These are phyloP conservation scores for Lepidocyrtinus sp. DNA, from an alignment of 2,888 invertebrate species.

Conservation along the genomic window DNA sequence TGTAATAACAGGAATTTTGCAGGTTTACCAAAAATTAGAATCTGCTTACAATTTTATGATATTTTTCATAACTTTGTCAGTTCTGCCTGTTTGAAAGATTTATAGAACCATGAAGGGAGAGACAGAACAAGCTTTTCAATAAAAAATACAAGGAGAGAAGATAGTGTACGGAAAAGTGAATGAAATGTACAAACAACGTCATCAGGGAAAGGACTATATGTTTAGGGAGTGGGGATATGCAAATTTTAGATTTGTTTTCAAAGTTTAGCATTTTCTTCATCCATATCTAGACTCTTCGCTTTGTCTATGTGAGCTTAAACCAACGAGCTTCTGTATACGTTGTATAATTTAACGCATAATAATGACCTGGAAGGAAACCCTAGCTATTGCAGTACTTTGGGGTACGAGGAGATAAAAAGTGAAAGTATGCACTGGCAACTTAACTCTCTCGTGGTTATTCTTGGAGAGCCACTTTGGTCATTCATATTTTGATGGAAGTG, in stretches of 20 bases:
- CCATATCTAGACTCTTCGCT: too few species aligned
- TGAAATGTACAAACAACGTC: background rate
- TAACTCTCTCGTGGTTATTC: background rate
- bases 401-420: constrained; percentile 2
- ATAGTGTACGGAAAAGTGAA: background rate
- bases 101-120: background rate
- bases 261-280: constrained; percentile 9
- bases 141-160: background rate
- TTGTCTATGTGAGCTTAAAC: background rate
- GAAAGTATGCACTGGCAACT: constrained; percentile 4
- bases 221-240: constrained; percentile 13
- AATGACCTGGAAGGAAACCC: constrained; percentile 3
- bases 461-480: constrained; percentile 16
- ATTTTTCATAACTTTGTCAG: background rate
- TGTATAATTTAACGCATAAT: background rate
- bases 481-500: background rate
- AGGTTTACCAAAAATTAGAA: background rate
- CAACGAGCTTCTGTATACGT: constrained; percentile 1
- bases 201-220: background rate
- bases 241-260: constrained; percentile 18
- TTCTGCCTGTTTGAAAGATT: too few species aligned
- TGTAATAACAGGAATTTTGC: background rate
- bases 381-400: background rate
- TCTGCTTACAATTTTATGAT: background rate
- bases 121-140: constrained; percentile 1